Evolutionary conservation across 2,797 vertebrate species (phyloP).

Genomic region (Acestrorhynchus altus): DNA sequence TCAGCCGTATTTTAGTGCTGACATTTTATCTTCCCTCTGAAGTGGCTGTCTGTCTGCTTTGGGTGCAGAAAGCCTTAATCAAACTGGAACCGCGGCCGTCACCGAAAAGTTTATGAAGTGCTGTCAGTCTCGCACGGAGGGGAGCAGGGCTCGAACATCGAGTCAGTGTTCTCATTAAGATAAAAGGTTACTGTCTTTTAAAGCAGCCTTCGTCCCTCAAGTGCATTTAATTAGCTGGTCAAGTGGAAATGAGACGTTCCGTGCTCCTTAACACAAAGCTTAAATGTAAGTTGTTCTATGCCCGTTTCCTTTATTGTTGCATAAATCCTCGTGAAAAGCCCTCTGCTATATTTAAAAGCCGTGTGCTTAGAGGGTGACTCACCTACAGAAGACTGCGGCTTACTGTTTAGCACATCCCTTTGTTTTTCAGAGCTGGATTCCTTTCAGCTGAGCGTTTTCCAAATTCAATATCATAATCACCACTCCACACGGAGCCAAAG

Average conservation of each 20-base stretch:
- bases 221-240: slow-evolving; percentile 43
- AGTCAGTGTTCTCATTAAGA: slow-evolving; percentile 49
- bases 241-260: slow-evolving; percentile 17
- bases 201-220: slow-evolving; percentile 23
- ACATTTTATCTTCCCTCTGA: slow-evolving; percentile 36
- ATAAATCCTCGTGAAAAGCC: slow-evolving; percentile 29
- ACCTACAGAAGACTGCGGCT: slow-evolving; percentile 24
- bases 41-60: slow-evolving; percentile 30
- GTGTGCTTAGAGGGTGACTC: slow-evolving; percentile 37
- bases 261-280: background rate
- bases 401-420: slow-evolving; percentile 25
- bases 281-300: background rate
- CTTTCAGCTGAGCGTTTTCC: slow-evolving; percentile 15
- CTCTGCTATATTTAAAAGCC: slow-evolving; percentile 40
- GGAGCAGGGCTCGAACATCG: slow-evolving; percentile 12
- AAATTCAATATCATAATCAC: slow-evolving; percentile 29
- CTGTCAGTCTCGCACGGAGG: slow-evolving; percentile 2
- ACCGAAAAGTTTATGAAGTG: slow-evolving; percentile 29
- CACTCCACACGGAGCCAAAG: background rate
- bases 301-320: slow-evolving; percentile 12
- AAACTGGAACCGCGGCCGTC: slow-evolving; percentile 13
- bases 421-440: slow-evolving; percentile 22
- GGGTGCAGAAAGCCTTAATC: slow-evolving; percentile 23
- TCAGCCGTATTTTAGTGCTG: slow-evolving; percentile 26
- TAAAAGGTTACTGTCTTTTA: slow-evolving; percentile 17